Evolutionary conservation across 1,140 invertebrate genomes (phyloP), one percentile per base, ranked within the genome.

Genomic region (Rhyzopertha dominica): DNA sequence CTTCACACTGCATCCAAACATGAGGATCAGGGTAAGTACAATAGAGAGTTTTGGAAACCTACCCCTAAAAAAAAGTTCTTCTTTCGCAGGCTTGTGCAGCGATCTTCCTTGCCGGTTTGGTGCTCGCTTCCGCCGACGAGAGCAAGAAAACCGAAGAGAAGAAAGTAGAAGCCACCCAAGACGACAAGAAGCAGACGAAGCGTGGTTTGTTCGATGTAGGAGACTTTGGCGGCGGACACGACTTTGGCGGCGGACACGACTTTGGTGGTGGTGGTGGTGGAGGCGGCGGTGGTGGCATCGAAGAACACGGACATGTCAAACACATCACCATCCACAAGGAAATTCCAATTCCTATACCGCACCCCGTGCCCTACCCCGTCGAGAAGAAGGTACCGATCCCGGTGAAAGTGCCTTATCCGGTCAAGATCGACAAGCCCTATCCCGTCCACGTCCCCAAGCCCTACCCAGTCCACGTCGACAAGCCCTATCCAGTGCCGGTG

Each of bases 381-480:
- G 51, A 58, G 19, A 61, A 56, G 41, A 56, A 58, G 23, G 53
- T 42, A 0, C 62, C 67, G 24, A 43, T 47, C 32, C 51, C 54
- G 13, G 62, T 47, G 36, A 62, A 46, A 58, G 62, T 66, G 14
- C 61, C 63, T 34, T 70, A 68, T 40, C 65, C 48, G 40, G 51
- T 52, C 5, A 61, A 59, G 45, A 54, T 61, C 5, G 58, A 58
- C 26, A 58, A 51, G 28, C 41, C 41, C n/a, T 69, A 70, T 42
- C 67, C 72, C 43, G 63, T 73, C 13, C 71, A 67, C 52, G 74
- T 69, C 43, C 72, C 64, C 12, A 70, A 75, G 55, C 76, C 78
- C 4, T 79, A 79, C 53, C 77, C 77, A 9, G 78, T 80, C 2
- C 53, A 44, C 8, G 56, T 68, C 3, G 59, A 62, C 8, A 66